These are phyloP conservation scores for Anodontia alba DNA, from an alignment of 2,888 invertebrate genomes.

Conservation along the genomic window DNA sequence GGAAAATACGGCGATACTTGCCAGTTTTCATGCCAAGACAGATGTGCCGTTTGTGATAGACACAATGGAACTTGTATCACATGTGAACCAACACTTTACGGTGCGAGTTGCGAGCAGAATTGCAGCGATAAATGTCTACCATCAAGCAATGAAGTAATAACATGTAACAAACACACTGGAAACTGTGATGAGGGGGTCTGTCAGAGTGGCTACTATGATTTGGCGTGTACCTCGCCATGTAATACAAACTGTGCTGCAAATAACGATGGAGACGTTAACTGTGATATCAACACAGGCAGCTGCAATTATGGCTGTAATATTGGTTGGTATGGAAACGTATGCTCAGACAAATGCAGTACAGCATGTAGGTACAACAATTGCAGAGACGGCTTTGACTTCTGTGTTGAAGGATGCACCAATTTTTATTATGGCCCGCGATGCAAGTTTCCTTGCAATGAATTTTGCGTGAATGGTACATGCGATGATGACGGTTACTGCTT, in stretches of 20 bases:
- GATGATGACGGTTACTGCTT: constrained; percentile 25
- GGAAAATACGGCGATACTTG: constrained; percentile 28
- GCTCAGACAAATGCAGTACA: constrained; percentile 33
- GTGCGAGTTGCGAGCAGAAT: constrained; percentile 29
- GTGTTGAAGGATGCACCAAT: constrained; percentile 41
- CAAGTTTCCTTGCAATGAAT: constrained; percentile 31
- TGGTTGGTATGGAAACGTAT: constrained; percentile 36
- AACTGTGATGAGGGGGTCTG: constrained; percentile 38
- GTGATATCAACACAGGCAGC: constrained; percentile 36
- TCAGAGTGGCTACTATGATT: constrained; percentile 32
- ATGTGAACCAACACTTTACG: constrained; percentile 36
- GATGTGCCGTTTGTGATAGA: constrained; percentile 36
- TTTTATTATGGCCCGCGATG: constrained; percentile 39
- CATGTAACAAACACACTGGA: constrained; percentile 41
- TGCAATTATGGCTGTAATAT: constrained; percentile 38
- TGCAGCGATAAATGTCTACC: constrained; percentile 34
- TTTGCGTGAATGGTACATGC: constrained; percentile 33
- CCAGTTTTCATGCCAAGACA: constrained; percentile 12
- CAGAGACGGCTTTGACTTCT: constrained; percentile 31
- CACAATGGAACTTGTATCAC: constrained; percentile 20
- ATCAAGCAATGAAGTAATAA: neutral
- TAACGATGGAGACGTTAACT: neutral
- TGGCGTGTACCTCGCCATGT: constrained; percentile 29
- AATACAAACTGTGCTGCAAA: constrained; percentile 31
- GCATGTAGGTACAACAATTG: constrained; percentile 43